Evolutionary conservation across 2,113 vertebrate species (phyloP).

Genomic region (Poeciliopsis prolifica): DNA sequence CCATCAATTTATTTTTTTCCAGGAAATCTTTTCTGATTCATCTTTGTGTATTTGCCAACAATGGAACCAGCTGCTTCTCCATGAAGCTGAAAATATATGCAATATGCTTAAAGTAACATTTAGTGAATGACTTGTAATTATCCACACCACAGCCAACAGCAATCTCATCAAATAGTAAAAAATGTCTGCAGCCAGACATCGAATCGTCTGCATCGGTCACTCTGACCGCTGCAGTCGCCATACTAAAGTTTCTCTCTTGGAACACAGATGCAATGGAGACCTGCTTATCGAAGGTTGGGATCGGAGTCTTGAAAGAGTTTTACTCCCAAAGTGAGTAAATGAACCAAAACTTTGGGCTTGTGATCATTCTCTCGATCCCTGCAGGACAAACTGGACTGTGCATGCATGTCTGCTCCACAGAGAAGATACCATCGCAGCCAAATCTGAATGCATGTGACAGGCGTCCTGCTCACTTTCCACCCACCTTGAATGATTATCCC

Average conservation of each 20-base stretch:
- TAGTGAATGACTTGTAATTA: slow-evolving; percentile 48
- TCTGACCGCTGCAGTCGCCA: slow-evolving; percentile 41
- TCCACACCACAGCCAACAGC: slow-evolving; percentile 44
- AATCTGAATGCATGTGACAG: slow-evolving; percentile 29
- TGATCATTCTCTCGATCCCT: slow-evolving; percentile 51
- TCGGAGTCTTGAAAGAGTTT: slow-evolving; percentile 57
- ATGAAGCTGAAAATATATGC: slow-evolving; percentile 56
- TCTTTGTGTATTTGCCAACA: slow-evolving; percentile 36
- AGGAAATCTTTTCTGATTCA: background rate
- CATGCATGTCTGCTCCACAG: slow-evolving; percentile 16
- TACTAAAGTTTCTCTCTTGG: slow-evolving; percentile 27
- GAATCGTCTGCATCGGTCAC: slow-evolving; percentile 76
- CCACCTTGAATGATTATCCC: slow-evolving; percentile 41
- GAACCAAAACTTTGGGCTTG: background rate
- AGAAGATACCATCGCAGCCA: slow-evolving; percentile 51
- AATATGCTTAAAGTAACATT: slow-evolving; percentile 47
- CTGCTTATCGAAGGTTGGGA: slow-evolving; percentile 56
- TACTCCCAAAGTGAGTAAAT: slow-evolving; percentile 31
- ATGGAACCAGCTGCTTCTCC: slow-evolving; percentile 44
- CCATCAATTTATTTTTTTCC: background rate
- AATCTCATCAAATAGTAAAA: slow-evolving; percentile 56
- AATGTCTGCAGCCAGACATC: slow-evolving; percentile 67
- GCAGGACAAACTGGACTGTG: slow-evolving; percentile 26
- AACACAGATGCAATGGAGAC: slow-evolving; percentile 43
- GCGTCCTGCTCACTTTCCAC: slow-evolving; percentile 25